These are phyloP conservation scores for Aphelinus certus DNA, from an alignment of 1,140 invertebrate species.

Conservation along the genomic window DNA sequence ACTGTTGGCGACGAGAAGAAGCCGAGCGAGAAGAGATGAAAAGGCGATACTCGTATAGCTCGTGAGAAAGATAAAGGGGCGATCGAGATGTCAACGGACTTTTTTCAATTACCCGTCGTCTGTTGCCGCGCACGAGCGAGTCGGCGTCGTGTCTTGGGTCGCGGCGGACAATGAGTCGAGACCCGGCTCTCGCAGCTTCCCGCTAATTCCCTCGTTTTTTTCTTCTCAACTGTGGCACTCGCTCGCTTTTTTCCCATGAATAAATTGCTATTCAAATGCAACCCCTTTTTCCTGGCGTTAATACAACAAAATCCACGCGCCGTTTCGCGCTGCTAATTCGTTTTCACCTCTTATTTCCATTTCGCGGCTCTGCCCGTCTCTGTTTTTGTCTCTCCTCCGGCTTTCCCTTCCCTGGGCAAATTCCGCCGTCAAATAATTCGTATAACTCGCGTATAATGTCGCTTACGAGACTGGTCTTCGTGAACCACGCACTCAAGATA, in stretches of 20 bases:
- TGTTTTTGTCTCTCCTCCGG: background rate
- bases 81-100: no score
- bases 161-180: no score
- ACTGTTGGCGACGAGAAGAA: no score
- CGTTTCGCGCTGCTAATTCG: slow-evolving; percentile 30
- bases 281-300: slow-evolving; percentile 23
- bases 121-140: no score
- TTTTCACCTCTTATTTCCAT: slow-evolving; percentile 30
- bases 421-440: background rate
- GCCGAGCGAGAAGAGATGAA: no score
- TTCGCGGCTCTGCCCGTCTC: background rate
- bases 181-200: background rate
- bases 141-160: no score
- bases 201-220: background rate
- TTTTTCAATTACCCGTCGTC: no score
- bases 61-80: no score
- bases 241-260: slow-evolving; percentile 36
- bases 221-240: background rate
- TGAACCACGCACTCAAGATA: no score
- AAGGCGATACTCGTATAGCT: no score
- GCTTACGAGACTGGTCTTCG: no score
- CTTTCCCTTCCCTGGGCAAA: background rate
- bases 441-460: no score
- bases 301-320: slow-evolving; percentile 40
- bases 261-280: slow-evolving; percentile 48